phyloP scores from a whole-genome alignment of 2,797 vertebrate genomes.

The Nyctibius grandis region DNA sequence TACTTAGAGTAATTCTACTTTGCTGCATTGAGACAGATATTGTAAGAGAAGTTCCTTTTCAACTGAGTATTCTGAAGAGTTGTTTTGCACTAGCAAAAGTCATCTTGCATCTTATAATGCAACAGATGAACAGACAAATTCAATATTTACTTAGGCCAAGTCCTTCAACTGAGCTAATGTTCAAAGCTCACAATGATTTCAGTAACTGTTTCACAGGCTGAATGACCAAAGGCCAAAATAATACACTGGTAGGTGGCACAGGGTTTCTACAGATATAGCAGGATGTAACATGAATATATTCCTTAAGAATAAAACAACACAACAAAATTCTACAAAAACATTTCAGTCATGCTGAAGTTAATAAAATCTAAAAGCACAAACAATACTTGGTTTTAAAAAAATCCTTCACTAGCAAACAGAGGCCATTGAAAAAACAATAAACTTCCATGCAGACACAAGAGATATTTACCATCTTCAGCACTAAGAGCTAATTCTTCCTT shows the following conservation, averaged over 20 bases:
- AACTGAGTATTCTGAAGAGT: background rate
- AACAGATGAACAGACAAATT: background rate
- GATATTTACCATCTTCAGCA: slow-evolving; percentile 84
- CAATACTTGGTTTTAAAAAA: background rate
- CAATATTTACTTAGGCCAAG: background rate
- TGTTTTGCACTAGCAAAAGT: background rate
- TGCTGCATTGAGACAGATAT: background rate
- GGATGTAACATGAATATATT: background rate
- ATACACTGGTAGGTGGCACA: background rate
- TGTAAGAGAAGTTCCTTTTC: background rate
- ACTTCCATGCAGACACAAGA: slow-evolving; percentile 67
- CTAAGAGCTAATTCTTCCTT: slow-evolving; percentile 78
- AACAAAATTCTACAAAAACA: background rate
- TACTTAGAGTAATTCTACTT: background rate
- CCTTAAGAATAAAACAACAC: background rate
- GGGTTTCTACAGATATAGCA: background rate
- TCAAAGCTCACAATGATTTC: background rate
- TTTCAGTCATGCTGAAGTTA: background rate
- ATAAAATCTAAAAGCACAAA: background rate
- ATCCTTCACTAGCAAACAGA: background rate
- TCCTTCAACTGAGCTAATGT: background rate
- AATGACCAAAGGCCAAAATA: background rate
- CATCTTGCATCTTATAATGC: background rate
- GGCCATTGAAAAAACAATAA: background rate
- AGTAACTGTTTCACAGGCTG: background rate